Base-by-base conservation (phyloP, 1,140 invertebrate genomes). In the Octopus bimaculoides region DNA sequence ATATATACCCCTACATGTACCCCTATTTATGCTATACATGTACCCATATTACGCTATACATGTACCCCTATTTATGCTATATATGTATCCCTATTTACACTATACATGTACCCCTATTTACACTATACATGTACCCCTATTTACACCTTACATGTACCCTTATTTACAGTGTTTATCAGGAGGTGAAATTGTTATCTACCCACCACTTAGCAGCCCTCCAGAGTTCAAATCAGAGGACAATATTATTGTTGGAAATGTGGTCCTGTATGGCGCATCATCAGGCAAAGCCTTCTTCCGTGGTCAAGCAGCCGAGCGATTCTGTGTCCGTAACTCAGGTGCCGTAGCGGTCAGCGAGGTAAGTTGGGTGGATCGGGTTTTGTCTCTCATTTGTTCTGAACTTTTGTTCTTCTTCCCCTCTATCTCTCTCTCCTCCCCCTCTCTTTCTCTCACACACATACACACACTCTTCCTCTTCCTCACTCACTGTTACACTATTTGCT, bases 221-320 rank as follows among this genome's bases (percentile, higher is more conserved):
- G 88, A 91, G 41, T 94, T 92, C 86, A 94, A 95, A 84, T 98
- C 97, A 4, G 96, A 98, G 82, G 92, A 96, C 5, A 99, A 99
- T 89, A 96, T 99, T 4, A 97, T 99, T 83, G 97, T 97, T 56
- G 98, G 98, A 54, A 99, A 99, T 90, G 98, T 99, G 6, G 98
- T 97, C 83, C 91, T 99, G 73, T 99, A 99, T 88, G 98, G 98
- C 78, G 98, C 98, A 14, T 99, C 98, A 10, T 94, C 93, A 53
- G 98, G 98, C 20, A 94, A 93, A 83, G 97, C 97, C 7, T 99
- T 96, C 89, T 97, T 99, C 92, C 92, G 98, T 74, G 98, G 98
- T 78, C 96, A 98, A 84, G 97, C 96, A 14, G 97, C 97, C 7
- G 98, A 99, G 91, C 93, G 98, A 76, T 99, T 99, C 91, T 97